Conservation (phyloP, 2,113 vertebrate species). For the cattle (Bos taurus) region DNA sequence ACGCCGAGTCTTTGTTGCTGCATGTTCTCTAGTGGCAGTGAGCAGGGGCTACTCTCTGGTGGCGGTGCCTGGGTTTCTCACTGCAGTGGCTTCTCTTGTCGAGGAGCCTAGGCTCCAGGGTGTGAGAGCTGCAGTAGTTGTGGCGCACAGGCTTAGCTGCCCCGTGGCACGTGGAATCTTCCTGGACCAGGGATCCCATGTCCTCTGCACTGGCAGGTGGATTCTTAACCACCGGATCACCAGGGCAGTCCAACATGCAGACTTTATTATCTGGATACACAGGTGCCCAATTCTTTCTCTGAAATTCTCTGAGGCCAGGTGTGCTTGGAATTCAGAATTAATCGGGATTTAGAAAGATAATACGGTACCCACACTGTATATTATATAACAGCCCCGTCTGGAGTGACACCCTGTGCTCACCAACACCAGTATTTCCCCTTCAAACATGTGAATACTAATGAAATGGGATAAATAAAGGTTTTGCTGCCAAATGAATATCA, state of each 20-base stretch:
- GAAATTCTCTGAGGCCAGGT: neutral
- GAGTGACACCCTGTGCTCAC: neutral
- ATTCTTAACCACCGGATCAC: neutral
- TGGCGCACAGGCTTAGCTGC: neutral
- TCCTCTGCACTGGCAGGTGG: neutral
- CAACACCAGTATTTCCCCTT: neutral
- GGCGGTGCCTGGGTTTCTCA: neutral
- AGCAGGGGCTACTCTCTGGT: neutral
- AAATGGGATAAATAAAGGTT: neutral
- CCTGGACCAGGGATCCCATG: neutral
- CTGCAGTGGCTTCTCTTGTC: neutral
- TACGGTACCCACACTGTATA: neutral
- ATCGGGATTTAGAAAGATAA: neutral
- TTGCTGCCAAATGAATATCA: neutral
- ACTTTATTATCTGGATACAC: neutral
- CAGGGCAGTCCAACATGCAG: neutral
- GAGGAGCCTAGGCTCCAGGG: neutral
- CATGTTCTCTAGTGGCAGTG: neutral
- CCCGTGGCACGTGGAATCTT: neutral
- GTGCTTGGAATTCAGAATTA: neutral
- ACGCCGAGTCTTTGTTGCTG: neutral
- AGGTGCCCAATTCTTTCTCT: neutral
- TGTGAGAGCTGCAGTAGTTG: neutral
- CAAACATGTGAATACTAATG: neutral
- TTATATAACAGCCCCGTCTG: neutral